Base-by-base conservation (phyloP, 2,113 vertebrate genomes). In the Rhombomys opimus region DNA sequence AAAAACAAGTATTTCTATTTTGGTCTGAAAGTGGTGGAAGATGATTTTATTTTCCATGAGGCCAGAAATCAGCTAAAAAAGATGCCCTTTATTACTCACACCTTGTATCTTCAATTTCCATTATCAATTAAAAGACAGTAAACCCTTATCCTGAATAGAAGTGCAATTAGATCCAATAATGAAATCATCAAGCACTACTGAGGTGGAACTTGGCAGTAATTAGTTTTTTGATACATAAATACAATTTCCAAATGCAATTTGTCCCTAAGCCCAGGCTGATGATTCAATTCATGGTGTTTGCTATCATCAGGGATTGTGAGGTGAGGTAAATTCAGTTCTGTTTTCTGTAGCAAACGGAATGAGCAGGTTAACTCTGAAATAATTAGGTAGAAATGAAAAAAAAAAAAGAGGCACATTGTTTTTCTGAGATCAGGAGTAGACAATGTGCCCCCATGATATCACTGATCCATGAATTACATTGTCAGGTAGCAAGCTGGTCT, bases 221-320 rank as follows among this genome's bases (percentile, higher is more conserved):
- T 98, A 98, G 97, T 96, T 98, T 97, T 97, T 98, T 98, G 98
- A 98, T 98, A 98, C 97, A 97, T 97, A 98, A 98, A 98, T 98
- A 98, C 98, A 96, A 97, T 98, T 98, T 98, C 95, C 96, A 98
- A 97, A 97, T 97, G 96, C 81, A 97, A 96, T 98, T 98, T 98
- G 73, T 98, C 97, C 97, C 95, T 97, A 96, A 97, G 87, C 96
- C 86, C 65, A 50, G 92, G 93, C 93, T 97, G 87, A 78, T 97
- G 97, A 95, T 98, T 97, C 90, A 97, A 90, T 97, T 98, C 94
- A 88, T 61, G 11, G 18, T 91, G 82, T 90, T 97, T 97, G 96
- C 96, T 96, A 88, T 96, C 97, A 97, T 78, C 95, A 93, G 80
- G 75, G 70, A 68, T 63, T 97, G 82, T 93, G 54, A 67, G 10